A percentile compares a stretch with the other conserved stretches of the same genome.
phyloP scores from a whole-genome alignment of 2,888 invertebrate genomes.

The Leptopterna dolabrata region DNA sequence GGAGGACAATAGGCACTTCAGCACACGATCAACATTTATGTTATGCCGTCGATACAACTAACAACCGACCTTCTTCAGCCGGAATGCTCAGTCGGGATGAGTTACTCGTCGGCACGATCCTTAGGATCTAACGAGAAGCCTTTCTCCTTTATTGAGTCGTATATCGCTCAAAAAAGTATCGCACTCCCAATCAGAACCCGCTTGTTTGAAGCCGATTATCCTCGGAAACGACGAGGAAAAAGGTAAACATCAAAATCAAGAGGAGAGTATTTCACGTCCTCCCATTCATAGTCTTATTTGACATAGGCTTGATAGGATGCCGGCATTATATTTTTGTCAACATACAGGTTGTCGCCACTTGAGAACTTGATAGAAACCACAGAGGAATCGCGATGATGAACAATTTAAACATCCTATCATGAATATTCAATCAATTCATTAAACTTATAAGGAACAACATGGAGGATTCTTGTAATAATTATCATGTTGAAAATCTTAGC shows the following conservation, averaged over 20 bases:
- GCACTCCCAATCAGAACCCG: not conserved
- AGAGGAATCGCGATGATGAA: too few relatives aligned
- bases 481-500: too few relatives aligned
- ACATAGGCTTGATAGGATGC: too few relatives aligned
- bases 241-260: not conserved
- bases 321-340: too few relatives aligned
- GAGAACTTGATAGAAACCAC: too few relatives aligned
- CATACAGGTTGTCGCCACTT: too few relatives aligned
- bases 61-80: not conserved
- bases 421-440: too few relatives aligned
- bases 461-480: too few relatives aligned
- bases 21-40: not conserved
- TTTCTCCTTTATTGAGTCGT: conserved; percentile 33
- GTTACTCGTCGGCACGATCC: conserved; percentile 17
- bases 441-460: too few relatives aligned
- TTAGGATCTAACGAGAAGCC: conserved; percentile 11
- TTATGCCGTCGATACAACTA: not conserved
- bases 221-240: not conserved
- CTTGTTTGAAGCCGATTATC: conserved; percentile 23
- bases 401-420: too few relatives aligned
- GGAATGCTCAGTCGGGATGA: not conserved
- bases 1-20: not conserved
- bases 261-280: not conserved
- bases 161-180: conserved; percentile 23
- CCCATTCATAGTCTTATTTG: too few relatives aligned